A percentile compares a stretch with the other conserved stretches of the same genome.
Evolutionary conservation across 2,888 invertebrate species (phyloP).

Genomic region (Itoplectis maculator): DNA sequence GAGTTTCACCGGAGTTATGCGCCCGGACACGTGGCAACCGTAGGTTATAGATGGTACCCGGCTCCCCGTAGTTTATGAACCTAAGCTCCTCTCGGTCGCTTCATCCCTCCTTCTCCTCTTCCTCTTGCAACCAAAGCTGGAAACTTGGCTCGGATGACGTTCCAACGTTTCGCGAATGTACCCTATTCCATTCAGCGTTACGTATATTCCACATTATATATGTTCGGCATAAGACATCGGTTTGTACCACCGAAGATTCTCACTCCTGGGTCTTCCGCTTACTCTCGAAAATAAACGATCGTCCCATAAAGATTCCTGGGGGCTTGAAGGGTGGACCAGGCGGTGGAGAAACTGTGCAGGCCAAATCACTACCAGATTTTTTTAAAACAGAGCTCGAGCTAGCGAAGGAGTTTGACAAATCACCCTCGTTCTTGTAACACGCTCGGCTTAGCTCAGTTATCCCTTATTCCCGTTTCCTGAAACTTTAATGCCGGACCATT

Average conservation of each 20-base stretch:
- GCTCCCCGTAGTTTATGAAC: constrained; percentile 54
- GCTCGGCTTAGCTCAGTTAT: constrained; percentile 57
- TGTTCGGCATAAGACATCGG: constrained; percentile 5
- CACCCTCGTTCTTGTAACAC: constrained; percentile 52
- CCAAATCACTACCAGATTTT: constrained; percentile 61
- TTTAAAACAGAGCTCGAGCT: constrained; percentile 43
- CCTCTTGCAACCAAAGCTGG: not conserved
- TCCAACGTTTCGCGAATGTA: constrained; percentile 3
- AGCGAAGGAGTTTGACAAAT: constrained; percentile 46
- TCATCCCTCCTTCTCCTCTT: constrained; percentile 13
- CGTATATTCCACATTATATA: not conserved
- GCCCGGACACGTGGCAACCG: constrained; percentile 54
- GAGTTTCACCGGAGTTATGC: constrained; percentile 45
- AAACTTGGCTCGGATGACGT: constrained; percentile 51
- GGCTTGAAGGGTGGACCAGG: constrained; percentile 3
- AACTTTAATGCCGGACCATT: constrained; percentile 72
- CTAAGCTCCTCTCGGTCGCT: constrained; percentile 44
- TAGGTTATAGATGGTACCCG: constrained; percentile 51
- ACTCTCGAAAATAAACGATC: constrained; percentile 41
- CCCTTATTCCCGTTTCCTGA: constrained; percentile 64
- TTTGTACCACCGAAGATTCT: constrained; percentile 7
- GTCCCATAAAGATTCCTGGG: constrained; percentile 41
- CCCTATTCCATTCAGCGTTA: constrained; percentile 33
- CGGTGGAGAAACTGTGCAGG: not conserved
- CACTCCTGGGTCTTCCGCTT: not conserved